A percentile compares a stretch with the other conserved stretches of the same genome.
Conservation (phyloP, 2,797 vertebrate genomes). For the Streptopelia turtur region DNA sequence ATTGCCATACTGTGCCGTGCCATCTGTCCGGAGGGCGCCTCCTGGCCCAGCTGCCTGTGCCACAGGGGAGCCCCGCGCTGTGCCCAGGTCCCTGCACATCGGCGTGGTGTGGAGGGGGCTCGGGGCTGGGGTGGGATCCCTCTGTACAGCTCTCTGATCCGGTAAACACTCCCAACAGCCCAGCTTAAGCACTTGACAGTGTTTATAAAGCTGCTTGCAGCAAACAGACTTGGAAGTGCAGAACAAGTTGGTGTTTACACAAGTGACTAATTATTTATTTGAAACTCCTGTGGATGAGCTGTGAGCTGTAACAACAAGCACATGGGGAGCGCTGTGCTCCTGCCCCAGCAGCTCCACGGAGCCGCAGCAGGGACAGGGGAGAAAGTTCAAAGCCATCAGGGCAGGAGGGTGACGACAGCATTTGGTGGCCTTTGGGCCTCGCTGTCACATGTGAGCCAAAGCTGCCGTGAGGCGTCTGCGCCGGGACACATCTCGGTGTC, state of each 20-base stretch:
- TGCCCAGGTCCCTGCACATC: not conserved
- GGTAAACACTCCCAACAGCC: conserved; percentile 58
- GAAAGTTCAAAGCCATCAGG: not conserved
- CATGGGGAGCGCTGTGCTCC: conserved; percentile 23
- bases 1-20: accelerated
- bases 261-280: conserved; percentile 67
- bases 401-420: accelerated
- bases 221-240: conserved; percentile 74
- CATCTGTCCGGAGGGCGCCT: accelerated
- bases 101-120: accelerated
- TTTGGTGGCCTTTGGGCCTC: accelerated
- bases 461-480: accelerated
- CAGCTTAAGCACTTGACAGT: conserved; percentile 72
- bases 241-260: conserved; percentile 57
- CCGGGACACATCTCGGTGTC: accelerated
- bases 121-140: not conserved
- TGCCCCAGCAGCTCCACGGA: not conserved
- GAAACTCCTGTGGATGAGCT: conserved; percentile 22
- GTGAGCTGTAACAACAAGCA: conserved; percentile 53
- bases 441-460: accelerated
- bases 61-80: accelerated
- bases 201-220: conserved; percentile 59
- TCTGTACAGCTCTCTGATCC: not conserved
- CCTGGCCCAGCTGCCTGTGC: not conserved
- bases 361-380: not conserved